Evolutionary conservation across 2,797 vertebrate genomes (phyloP).

Genomic region (Halcyon smyrnensis): DNA sequence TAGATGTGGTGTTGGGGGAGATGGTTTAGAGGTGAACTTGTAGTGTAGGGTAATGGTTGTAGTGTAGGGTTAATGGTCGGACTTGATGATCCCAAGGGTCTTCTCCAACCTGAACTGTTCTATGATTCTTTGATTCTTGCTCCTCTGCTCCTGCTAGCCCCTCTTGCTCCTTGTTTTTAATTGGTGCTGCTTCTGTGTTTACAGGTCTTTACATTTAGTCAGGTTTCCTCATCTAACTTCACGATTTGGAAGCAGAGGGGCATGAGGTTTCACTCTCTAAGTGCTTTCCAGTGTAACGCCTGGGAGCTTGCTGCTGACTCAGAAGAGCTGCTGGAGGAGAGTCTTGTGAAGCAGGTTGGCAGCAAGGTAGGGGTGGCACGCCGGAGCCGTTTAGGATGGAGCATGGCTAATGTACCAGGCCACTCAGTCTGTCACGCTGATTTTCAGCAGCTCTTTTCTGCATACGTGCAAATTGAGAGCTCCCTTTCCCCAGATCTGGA

Average conservation of each 20-base stretch:
- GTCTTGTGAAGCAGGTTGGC: not conserved
- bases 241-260: not conserved
- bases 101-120: too few relatives aligned
- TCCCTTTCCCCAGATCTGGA: not conserved
- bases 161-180: not conserved
- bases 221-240: not conserved
- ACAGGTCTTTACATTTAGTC: not conserved
- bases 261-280: not conserved
- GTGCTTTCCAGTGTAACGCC: not conserved
- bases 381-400: not conserved
- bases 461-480: not conserved
- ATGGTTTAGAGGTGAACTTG: too few relatives aligned
- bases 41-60: too few relatives aligned
- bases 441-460: not conserved
- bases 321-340: not conserved
- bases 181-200: not conserved
- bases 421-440: not conserved
- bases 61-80: too few relatives aligned
- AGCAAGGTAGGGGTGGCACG: not conserved
- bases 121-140: not conserved
- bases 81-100: too few relatives aligned
- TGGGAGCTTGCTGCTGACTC: not conserved
- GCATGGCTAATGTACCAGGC: not conserved
- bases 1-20: too few relatives aligned
- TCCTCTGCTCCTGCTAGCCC: not conserved